Conservation (phyloP, 1,140 invertebrate genomes). For the Pteromalus puparum region DNA sequence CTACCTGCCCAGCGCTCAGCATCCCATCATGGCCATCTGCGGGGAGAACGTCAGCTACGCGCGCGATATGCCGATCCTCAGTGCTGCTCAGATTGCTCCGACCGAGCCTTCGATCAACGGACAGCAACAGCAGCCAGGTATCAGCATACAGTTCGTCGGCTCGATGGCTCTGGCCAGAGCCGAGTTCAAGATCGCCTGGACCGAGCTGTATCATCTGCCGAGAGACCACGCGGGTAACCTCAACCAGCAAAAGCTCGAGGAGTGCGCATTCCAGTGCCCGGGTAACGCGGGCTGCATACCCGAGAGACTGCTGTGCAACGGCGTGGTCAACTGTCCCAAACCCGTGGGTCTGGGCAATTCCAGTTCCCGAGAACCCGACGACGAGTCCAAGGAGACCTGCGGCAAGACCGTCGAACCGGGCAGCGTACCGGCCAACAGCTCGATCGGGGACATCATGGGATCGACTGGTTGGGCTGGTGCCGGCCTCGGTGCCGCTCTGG, state of each 20-base stretch:
- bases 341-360: constrained; percentile 73
- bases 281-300: constrained; percentile 89
- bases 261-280: constrained; percentile 89
- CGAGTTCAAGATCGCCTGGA: constrained; percentile 92
- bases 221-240: constrained; percentile 87
- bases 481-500: constrained; percentile 70
- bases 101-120: constrained; percentile 76
- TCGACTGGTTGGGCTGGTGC: constrained; percentile 71
- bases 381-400: constrained; percentile 70
- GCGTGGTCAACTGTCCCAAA: constrained; percentile 87
- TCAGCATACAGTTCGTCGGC: constrained; percentile 82
- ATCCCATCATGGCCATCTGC: constrained; percentile 86
- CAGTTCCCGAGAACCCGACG: constrained; percentile 64
- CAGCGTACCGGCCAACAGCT: background rate
- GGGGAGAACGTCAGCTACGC: constrained; percentile 88
- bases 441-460: constrained; percentile 57
- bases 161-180: constrained; percentile 86
- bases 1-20: constrained; percentile 81
- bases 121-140: constrained; percentile 73
- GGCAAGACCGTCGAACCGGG: constrained; percentile 46
- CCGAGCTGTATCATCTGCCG: constrained; percentile 90
- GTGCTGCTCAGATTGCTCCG: constrained; percentile 82
- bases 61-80: constrained; percentile 85
- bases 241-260: constrained; percentile 81
- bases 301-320: constrained; percentile 88